Evolutionary conservation across 2,797 vertebrate species (phyloP).

Genomic region (Oceanodroma leucorhoa): DNA sequence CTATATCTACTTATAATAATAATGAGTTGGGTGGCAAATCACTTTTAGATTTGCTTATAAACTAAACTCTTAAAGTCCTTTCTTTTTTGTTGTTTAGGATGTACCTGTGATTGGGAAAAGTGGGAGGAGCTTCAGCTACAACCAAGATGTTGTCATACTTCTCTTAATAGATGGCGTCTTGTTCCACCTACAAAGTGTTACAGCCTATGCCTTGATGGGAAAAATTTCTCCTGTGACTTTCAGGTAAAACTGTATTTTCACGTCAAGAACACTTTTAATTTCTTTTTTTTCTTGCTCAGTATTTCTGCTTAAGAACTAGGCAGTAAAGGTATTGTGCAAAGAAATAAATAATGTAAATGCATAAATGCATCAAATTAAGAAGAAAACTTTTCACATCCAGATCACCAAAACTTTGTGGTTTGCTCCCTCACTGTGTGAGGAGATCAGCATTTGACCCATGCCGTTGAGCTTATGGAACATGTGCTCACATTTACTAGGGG

Average conservation of each 20-base stretch:
- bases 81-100: constrained; percentile 74
- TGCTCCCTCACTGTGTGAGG: not conserved
- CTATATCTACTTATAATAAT: not conserved
- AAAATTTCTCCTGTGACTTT: constrained; percentile 96
- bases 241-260: constrained; percentile 77
- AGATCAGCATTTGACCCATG: not conserved
- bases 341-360: not conserved
- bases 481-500: not conserved
- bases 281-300: not conserved
- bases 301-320: not conserved
- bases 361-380: not conserved
- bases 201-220: constrained; percentile 95
- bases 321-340: not conserved
- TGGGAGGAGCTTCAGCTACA: constrained; percentile 82
- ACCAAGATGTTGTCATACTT: constrained; percentile 85
- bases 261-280: not conserved
- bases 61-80: not conserved
- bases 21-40: not conserved
- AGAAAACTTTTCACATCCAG: not conserved
- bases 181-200: constrained; percentile 96
- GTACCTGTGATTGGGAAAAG: constrained; percentile 83
- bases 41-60: not conserved
- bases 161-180: constrained; percentile 88
- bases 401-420: not conserved
- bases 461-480: not conserved